These are phyloP conservation scores for Eucera pruinosa DNA, from an alignment of 2,888 invertebrate genomes.

Conservation along the genomic window DNA sequence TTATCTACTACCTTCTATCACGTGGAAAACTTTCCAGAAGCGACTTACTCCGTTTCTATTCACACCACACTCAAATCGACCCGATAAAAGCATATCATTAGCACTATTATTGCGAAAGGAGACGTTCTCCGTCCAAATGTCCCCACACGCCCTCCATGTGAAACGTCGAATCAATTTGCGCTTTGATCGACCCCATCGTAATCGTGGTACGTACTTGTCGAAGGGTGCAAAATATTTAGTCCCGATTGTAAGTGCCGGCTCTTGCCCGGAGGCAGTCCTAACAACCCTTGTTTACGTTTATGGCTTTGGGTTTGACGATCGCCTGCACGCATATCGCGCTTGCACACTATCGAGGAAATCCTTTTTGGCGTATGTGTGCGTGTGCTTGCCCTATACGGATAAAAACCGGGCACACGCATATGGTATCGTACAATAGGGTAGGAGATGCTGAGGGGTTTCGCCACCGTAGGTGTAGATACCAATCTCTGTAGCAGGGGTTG, in stretches of 20 bases:
- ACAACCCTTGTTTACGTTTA: constrained; percentile 84
- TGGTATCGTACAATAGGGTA: constrained; percentile 17
- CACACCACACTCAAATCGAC: background rate
- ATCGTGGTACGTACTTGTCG: constrained; percentile 45
- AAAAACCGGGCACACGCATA: constrained; percentile 37
- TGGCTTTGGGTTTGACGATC: constrained; percentile 81
- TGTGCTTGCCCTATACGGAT: background rate
- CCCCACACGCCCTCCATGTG: background rate
- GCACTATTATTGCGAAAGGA: constrained; percentile 3
- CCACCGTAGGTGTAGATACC: constrained; percentile 77
- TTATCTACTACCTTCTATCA: too few species aligned
- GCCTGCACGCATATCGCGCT: constrained; percentile 67
- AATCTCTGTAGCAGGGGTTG: constrained; percentile 78
- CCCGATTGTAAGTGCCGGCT: constrained; percentile 79
- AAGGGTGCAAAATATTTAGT: constrained; percentile 81
- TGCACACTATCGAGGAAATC: constrained; percentile 21
- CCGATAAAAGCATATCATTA: constrained; percentile 17
- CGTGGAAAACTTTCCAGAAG: background rate
- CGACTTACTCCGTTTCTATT: background rate
- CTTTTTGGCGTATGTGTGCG: background rate
- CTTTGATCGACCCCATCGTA: constrained; percentile 22
- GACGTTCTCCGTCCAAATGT: constrained; percentile 6
- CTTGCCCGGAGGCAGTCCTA: constrained; percentile 76
- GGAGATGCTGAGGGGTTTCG: constrained; percentile 57
- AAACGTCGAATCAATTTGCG: constrained; percentile 47